Evolutionary conservation across 2,797 vertebrate genomes (phyloP).

Genomic region (Synaphobranchus kaupii): DNA sequence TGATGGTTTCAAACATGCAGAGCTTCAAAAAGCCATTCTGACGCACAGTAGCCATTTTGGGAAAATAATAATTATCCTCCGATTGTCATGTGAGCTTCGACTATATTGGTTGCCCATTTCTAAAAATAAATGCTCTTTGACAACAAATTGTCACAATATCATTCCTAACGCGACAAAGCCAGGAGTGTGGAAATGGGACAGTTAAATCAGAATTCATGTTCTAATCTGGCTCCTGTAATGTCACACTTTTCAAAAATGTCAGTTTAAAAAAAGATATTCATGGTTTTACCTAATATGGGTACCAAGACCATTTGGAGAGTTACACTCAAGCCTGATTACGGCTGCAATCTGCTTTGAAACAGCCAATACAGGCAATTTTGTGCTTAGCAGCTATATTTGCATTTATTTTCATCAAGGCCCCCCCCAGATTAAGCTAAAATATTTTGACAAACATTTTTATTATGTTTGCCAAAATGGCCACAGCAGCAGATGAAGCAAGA

Average conservation of each 20-base stretch:
- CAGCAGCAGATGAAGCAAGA: background rate
- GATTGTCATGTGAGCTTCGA: background rate
- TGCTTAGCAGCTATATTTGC: no score
- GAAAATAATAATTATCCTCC: background rate
- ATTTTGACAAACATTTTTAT: no score
- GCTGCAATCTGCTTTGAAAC: background rate
- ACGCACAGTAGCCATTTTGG: background rate
- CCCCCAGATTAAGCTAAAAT: no score
- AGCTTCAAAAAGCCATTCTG: background rate
- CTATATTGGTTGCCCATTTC: background rate
- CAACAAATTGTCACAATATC: background rate
- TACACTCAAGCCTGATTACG: background rate
- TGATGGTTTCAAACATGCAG: background rate
- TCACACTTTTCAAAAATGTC: background rate
- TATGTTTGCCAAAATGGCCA: background rate
- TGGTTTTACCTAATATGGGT: background rate
- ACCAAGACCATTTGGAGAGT: background rate
- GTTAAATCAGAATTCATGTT: background rate
- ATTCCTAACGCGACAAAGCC: background rate
- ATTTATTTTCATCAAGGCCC: no score
- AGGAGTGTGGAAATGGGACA: background rate
- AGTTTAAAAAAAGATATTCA: background rate
- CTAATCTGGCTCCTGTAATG: background rate
- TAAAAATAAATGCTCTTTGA: background rate
- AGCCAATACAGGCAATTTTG: background rate